Percentiles rank a stretch among this genome's conserved stretches.
phyloP scores from a whole-genome alignment of 92 coral and sea anemone genomes.

The Anthopleura xanthogrammica region DNA sequence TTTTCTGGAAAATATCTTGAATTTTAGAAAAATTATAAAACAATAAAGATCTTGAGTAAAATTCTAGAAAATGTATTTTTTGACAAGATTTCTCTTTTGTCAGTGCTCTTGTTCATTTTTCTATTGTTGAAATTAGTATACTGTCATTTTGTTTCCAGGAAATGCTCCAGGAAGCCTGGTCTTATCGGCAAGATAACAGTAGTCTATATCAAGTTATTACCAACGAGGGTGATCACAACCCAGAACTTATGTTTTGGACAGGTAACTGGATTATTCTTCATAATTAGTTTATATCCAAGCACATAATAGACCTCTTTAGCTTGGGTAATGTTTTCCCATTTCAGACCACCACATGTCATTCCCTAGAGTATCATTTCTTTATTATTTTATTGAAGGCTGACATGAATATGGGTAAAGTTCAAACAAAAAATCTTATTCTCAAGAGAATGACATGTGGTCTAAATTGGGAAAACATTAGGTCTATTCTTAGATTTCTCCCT shows the following conservation, averaged over 20 bases:
- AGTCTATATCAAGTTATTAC: constrained; percentile 52
- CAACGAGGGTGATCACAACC: background rate
- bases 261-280: constrained; percentile 31
- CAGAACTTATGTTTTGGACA: constrained; percentile 90
- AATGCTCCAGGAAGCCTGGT: constrained; percentile 91
- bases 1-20: background rate
- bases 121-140: background rate
- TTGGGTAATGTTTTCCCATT: too few species aligned
- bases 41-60: background rate
- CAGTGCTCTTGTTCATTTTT: background rate
- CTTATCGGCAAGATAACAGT: constrained; percentile 74
- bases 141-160: constrained; percentile 36
- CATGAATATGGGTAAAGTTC: too few species aligned
- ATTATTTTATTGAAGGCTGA: too few species aligned
- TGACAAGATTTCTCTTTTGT: background rate
- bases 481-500: too few species aligned
- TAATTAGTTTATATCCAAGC: too few species aligned
- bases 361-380: too few species aligned
- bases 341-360: too few species aligned
- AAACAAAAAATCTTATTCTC: too few species aligned
- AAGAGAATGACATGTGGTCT: too few species aligned
- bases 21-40: background rate
- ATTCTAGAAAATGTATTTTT: background rate
- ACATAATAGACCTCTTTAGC: too few species aligned
- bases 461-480: too few species aligned